Percentiles rank a stretch among this genome's conserved stretches.
Evolutionary conservation across 1,140 invertebrate genomes (phyloP).

Genomic region (Drosophila truncata): DNA sequence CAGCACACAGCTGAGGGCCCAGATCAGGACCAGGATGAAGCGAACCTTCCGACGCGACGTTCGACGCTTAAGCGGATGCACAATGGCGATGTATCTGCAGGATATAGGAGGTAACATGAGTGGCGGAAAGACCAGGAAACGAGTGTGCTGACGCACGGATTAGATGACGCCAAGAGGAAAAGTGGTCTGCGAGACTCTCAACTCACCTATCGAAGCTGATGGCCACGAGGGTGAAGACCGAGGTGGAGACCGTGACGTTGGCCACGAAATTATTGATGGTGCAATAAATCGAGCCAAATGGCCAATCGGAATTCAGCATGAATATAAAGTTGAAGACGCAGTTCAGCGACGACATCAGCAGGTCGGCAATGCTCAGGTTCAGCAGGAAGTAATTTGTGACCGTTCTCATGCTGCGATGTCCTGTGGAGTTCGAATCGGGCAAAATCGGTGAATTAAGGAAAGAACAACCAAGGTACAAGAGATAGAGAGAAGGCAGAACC

Average conservation of each 20-base stretch:
- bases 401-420: slow-evolving; percentile 95
- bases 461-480: neutral
- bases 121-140: slow-evolving; percentile 7
- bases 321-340: slow-evolving; percentile 97
- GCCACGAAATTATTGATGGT: slow-evolving; percentile 96
- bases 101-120: slow-evolving; percentile 12
- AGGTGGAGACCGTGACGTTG: slow-evolving; percentile 94
- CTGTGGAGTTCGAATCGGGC: slow-evolving; percentile 77
- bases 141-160: slow-evolving; percentile 41
- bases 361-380: slow-evolving; percentile 96
- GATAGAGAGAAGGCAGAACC: slow-evolving; percentile 11
- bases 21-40: slow-evolving; percentile 92
- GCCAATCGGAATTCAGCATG: slow-evolving; percentile 94
- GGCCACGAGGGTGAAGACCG: slow-evolving; percentile 95
- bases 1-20: slow-evolving; percentile 91
- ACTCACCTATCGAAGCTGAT: slow-evolving; percentile 93
- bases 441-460: neutral
- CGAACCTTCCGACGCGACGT: slow-evolving; percentile 92
- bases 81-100: slow-evolving; percentile 96
- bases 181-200: neutral
- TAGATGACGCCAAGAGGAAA: slow-evolving; percentile 14
- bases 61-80: slow-evolving; percentile 93
- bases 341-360: slow-evolving; percentile 96
- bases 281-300: slow-evolving; percentile 94
- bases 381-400: slow-evolving; percentile 98